Evolutionary conservation across 2,113 vertebrate species (phyloP).

Genomic region (Thermophis baileyi): DNA sequence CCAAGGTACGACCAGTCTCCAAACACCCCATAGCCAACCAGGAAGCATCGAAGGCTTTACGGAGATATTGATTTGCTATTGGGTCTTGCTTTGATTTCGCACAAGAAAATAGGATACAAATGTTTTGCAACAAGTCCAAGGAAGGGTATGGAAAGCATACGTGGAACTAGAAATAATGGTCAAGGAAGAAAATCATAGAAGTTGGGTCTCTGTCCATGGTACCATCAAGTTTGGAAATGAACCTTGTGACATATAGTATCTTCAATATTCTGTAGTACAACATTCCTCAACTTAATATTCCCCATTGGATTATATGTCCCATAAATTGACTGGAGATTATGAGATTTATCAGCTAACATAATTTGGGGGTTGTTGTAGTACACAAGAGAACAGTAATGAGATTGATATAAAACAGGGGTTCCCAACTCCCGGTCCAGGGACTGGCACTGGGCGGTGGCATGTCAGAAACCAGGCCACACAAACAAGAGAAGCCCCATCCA

Average conservation of each 20-base stretch:
- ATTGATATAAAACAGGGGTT: not conserved
- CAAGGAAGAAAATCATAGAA: not conserved
- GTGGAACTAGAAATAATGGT: not conserved
- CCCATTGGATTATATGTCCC: not conserved
- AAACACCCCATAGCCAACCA: too few relatives aligned
- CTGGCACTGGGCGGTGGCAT: too few relatives aligned
- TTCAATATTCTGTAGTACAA: too few relatives aligned
- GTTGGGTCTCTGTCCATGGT: not conserved
- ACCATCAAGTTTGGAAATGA: not conserved
- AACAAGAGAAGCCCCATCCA: too few relatives aligned
- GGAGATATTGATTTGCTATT: not conserved
- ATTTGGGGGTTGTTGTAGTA: not conserved
- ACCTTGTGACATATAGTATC: not conserved
- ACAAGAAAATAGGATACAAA: not conserved
- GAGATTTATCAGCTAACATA: not conserved
- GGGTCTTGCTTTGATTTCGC: not conserved
- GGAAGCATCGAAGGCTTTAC: too few relatives aligned
- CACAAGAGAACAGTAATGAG: not conserved
- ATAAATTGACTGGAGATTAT: not conserved
- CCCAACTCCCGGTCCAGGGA: too few relatives aligned
- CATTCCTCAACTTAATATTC: too few relatives aligned
- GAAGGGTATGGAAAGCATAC: not conserved
- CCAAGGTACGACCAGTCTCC: too few relatives aligned
- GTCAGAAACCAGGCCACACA: too few relatives aligned
- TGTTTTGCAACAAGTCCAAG: not conserved